Conservation (phyloP, 2,888 invertebrate genomes). For the Ganaspis brasiliensis region DNA sequence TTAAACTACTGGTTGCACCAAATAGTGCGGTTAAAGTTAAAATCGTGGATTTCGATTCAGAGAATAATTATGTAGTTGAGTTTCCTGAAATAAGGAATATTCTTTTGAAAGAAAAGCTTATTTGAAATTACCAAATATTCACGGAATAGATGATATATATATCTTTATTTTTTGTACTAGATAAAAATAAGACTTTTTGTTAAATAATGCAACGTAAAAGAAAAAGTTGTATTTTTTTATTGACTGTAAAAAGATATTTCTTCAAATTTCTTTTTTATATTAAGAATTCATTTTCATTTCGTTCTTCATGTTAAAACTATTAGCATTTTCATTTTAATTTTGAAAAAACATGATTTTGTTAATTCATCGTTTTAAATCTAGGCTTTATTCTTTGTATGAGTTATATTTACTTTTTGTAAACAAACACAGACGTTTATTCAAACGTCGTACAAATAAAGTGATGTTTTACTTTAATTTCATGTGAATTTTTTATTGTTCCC, state of each 20-base stretch:
- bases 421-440: not conserved
- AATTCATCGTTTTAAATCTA: not conserved
- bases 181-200: not conserved
- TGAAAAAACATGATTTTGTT: not conserved
- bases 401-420: not conserved
- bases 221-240: not conserved
- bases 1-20: not conserved
- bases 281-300: too few species aligned
- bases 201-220: not conserved
- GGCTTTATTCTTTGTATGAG: not conserved
- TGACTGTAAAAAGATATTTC: too few species aligned
- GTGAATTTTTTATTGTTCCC: too few species aligned
- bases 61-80: slow-evolving; percentile 63
- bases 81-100: slow-evolving; percentile 62
- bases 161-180: slow-evolving; percentile 20
- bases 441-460: not conserved
- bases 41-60: not conserved
- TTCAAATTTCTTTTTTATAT: too few species aligned
- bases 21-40: not conserved
- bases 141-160: not conserved
- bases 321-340: not conserved
- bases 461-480: not conserved
- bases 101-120: slow-evolving; percentile 13
- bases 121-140: not conserved
- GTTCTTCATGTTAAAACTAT: too few species aligned